phyloP scores from a whole-genome alignment of 2,113 vertebrate genomes.

The Tylochromis polylepis region DNA sequence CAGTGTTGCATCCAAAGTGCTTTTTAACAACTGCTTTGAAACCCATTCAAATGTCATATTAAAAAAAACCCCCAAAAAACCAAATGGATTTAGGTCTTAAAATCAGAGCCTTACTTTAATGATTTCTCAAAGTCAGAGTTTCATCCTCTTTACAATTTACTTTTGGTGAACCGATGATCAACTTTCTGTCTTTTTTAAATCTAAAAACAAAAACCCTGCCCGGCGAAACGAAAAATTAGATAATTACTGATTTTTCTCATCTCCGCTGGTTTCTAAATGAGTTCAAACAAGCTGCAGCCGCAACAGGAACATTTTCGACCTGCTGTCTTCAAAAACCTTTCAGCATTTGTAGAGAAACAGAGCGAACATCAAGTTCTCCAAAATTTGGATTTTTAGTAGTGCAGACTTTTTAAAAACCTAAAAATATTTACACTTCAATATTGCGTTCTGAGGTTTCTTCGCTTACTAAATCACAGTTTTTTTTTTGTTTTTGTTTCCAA shows the following conservation, averaged over 20 bases:
- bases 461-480: neutral
- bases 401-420: neutral
- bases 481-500: neutral
- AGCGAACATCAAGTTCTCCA: neutral
- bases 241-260: neutral
- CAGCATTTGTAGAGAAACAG: neutral
- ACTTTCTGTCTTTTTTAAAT: neutral
- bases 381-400: neutral
- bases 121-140: neutral
- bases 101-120: neutral
- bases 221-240: conserved; percentile 41
- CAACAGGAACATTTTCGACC: neutral
- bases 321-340: neutral
- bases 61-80: too few relatives aligned
- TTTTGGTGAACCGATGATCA: neutral
- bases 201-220: neutral
- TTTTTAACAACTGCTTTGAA: neutral
- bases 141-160: neutral
- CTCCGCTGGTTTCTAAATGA: neutral
- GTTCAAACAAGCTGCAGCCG: neutral
- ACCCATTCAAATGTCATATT: neutral
- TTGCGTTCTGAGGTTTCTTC: neutral
- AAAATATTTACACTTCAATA: neutral
- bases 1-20: neutral
- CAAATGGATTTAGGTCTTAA: neutral